Evolutionary conservation across 2,113 vertebrate genomes (phyloP).

Genomic region (Antigone vipio): DNA sequence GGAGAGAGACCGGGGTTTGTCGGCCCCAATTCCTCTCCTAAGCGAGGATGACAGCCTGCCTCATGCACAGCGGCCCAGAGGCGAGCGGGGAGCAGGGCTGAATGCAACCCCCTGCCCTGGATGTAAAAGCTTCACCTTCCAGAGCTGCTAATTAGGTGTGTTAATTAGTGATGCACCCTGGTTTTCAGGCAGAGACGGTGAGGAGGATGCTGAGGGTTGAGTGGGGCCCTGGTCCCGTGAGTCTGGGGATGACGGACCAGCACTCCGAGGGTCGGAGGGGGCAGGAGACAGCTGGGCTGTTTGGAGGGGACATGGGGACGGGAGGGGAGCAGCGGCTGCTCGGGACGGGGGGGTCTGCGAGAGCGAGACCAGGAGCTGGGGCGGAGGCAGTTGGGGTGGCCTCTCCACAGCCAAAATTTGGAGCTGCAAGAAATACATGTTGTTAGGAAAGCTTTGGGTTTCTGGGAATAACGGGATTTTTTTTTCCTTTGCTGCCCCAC

Average conservation of each 20-base stretch:
- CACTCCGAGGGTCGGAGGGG: neutral
- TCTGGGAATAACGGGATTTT: neutral
- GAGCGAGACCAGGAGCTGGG: neutral
- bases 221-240: rapidly evolving
- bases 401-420: neutral
- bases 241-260: neutral
- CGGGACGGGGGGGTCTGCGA: rapidly evolving
- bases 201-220: neutral
- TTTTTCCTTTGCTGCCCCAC: neutral
- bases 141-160: neutral
- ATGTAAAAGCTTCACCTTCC: neutral
- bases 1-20: neutral
- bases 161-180: neutral
- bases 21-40: neutral
- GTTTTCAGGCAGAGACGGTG: rapidly evolving
- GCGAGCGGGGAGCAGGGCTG: neutral
- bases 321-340: neutral
- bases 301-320: neutral
- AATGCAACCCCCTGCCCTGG: neutral
- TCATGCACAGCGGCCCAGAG: rapidly evolving
- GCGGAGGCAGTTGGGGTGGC: neutral
- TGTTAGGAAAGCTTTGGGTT: neutral
- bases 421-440: neutral
- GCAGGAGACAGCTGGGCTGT: neutral
- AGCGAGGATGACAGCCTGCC: neutral